These are phyloP conservation scores for Percopsis omiscomaycus DNA, from an alignment of 2,797 vertebrate species.

Conservation along the genomic window DNA sequence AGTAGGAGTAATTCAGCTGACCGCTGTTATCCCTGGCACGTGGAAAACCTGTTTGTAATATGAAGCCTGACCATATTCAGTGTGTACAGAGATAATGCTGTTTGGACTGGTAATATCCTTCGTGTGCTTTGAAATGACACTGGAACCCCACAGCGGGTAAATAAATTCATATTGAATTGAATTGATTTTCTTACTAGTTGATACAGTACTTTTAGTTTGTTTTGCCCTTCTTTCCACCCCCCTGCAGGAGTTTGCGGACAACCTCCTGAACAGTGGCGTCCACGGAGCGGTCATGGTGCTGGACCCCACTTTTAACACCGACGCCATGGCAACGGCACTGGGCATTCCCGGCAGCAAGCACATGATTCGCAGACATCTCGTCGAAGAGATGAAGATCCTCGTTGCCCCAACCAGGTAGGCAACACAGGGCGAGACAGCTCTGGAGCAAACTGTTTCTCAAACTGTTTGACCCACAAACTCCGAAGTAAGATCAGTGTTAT, in stretches of 20 bases:
- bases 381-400: conserved; percentile 83
- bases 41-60: conserved; percentile 21
- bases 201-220: too few species aligned
- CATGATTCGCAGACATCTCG: conserved; percentile 85
- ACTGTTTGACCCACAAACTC: too few species aligned
- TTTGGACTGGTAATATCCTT: conserved; percentile 18
- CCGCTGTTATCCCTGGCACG: conserved; percentile 9
- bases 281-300: conserved; percentile 87
- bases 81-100: conserved; percentile 32
- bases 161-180: too few species aligned
- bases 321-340: conserved; percentile 84
- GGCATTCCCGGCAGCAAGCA: conserved; percentile 85
- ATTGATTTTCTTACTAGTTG: too few species aligned
- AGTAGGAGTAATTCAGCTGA: conserved; percentile 21
- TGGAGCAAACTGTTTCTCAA: not conserved
- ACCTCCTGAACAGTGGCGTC: conserved; percentile 81
- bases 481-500: too few species aligned
- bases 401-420: conserved; percentile 76
- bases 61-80: conserved; percentile 6
- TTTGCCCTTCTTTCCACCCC: not conserved
- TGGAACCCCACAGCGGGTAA: conserved; percentile 3
- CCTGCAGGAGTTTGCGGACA: conserved; percentile 83
- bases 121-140: conserved; percentile 6
- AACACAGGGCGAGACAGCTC: not conserved
- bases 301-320: conserved; percentile 84